Percentiles rank a stretch among this genome's conserved stretches.
These are phyloP conservation scores for Illadopsis cleaveri DNA, from an alignment of 2,113 vertebrate species.

Conservation along the genomic window DNA sequence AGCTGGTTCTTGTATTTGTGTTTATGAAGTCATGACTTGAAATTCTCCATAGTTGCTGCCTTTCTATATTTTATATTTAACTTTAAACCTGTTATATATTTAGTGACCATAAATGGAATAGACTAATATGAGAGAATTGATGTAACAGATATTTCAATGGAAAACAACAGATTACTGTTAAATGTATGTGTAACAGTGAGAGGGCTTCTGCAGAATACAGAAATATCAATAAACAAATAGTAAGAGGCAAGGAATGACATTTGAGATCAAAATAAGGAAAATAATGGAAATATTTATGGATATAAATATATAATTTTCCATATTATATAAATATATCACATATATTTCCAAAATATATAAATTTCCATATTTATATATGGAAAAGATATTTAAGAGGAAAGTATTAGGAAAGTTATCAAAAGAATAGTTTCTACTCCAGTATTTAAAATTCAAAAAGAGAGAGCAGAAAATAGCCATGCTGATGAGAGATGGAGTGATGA, in stretches of 20 bases:
- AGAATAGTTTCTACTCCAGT: background rate
- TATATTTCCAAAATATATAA: no score
- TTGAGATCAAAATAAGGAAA: background rate
- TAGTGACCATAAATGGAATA: background rate
- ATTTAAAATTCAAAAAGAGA: background rate
- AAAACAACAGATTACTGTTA: background rate
- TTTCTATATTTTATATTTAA: background rate
- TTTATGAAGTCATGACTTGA: background rate
- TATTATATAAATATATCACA: no score
- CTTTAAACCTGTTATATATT: background rate
- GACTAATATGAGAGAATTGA: background rate
- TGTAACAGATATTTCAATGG: background rate
- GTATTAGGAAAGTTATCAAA: background rate
- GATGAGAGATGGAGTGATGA: background rate
- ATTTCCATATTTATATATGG: no score
- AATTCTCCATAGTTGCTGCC: background rate
- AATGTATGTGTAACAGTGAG: background rate
- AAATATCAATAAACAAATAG: background rate
- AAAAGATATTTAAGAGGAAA: background rate
- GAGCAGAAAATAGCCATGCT: background rate
- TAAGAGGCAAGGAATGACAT: background rate
- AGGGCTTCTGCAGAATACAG: background rate
- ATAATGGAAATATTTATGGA: background rate
- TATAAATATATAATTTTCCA: no score
- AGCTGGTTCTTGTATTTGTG: background rate